phyloP scores from a whole-genome alignment of 2,888 invertebrate species.

The Rhingia rostrata region DNA sequence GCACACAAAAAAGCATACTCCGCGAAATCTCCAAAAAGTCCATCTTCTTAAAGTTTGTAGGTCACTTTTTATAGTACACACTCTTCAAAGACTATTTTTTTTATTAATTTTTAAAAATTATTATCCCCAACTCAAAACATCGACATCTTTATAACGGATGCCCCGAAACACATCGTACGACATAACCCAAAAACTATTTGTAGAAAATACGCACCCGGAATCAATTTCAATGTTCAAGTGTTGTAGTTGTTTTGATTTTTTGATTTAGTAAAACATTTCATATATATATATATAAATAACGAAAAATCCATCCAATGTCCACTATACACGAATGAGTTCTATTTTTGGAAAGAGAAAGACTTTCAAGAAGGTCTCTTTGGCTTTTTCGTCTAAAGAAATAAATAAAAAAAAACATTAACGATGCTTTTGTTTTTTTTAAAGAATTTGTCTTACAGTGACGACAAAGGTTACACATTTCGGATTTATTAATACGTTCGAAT shows the following conservation, averaged over 20 bases:
- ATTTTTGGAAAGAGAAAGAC: slow-evolving; percentile 38
- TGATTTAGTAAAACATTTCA: slow-evolving; percentile 18
- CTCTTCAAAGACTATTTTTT: no score
- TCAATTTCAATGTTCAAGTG: slow-evolving; percentile 23
- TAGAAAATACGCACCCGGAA: slow-evolving; percentile 58
- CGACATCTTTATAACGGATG: not conserved
- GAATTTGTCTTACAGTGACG: slow-evolving; percentile 4
- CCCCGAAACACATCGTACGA: not conserved
- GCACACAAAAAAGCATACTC: no score
- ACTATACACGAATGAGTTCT: slow-evolving; percentile 10
- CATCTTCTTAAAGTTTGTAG: no score
- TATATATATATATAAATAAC: slow-evolving; percentile 37
- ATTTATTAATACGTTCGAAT: slow-evolving; percentile 6
- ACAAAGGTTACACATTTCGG: slow-evolving; percentile 32
- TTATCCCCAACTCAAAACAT: not conserved
- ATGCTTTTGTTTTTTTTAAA: slow-evolving; percentile 26
- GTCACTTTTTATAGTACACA: no score
- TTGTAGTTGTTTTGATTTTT: slow-evolving; percentile 1
- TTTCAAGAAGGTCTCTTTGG: slow-evolving; percentile 19
- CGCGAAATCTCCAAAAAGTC: no score
- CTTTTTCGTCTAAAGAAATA: slow-evolving; percentile 6
- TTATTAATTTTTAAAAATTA: no score
- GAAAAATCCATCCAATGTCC: slow-evolving; percentile 39
- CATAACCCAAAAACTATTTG: slow-evolving; percentile 39
- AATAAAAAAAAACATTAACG: no score